phyloP scores from a whole-genome alignment of 2,113 vertebrate species.

The Anhinga anhinga region DNA sequence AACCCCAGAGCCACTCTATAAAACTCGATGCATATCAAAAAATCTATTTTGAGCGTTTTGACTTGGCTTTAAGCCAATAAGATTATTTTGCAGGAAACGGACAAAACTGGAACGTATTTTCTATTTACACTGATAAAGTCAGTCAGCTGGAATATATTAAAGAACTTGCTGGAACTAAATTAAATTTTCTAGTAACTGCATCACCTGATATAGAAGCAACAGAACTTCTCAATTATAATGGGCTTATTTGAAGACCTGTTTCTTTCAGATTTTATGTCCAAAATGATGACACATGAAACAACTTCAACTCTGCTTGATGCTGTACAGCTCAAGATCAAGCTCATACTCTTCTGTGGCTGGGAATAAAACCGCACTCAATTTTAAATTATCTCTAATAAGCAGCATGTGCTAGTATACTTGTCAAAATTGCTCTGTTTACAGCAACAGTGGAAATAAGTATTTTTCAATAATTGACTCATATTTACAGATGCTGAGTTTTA shows the following conservation, averaged over 20 bases:
- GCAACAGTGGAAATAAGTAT: background rate
- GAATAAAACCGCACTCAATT: background rate
- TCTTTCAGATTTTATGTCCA: background rate
- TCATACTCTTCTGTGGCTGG: background rate
- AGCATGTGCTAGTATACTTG: background rate
- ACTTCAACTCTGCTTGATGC: background rate
- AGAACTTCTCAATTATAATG: constrained; percentile 1
- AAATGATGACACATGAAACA: background rate
- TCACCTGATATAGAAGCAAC: constrained; percentile 45
- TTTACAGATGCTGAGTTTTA: background rate
- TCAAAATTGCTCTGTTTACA: background rate
- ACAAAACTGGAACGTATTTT: constrained; percentile 34
- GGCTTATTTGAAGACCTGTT: background rate
- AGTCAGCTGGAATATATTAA: constrained; percentile 63
- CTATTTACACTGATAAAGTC: constrained; percentile 34
- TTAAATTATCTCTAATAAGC: constrained; percentile 11
- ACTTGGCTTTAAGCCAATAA: background rate
- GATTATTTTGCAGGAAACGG: background rate
- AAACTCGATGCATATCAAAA: background rate
- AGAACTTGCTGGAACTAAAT: constrained; percentile 60
- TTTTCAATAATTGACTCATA: background rate
- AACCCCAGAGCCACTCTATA: background rate
- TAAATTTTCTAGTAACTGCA: constrained; percentile 66
- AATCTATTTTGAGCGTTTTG: background rate
- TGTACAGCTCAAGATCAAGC: background rate